A percentile compares a stretch with the other conserved stretches of the same genome.
Evolutionary conservation across 2,113 vertebrate species (phyloP).

Genomic region (Oxyura jamaicensis): DNA sequence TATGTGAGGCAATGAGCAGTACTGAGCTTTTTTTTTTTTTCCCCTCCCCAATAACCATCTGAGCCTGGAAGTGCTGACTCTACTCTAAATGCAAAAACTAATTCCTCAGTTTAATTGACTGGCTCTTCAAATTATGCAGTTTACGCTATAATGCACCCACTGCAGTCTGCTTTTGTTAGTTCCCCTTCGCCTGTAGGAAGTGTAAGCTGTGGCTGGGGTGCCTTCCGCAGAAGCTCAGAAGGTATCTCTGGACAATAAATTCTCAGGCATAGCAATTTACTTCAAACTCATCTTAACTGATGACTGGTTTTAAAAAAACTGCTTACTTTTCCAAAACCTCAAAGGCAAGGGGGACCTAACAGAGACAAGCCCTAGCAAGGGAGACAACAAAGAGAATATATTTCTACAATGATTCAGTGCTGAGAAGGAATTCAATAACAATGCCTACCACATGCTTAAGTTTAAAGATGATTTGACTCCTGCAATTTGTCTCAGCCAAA

Average conservation of each 20-base stretch:
- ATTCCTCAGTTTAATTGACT: not conserved
- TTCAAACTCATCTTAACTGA: not conserved
- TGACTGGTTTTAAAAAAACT: not conserved
- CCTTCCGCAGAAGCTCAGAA: not conserved
- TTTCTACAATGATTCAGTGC: not conserved
- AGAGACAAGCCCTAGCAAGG: not conserved
- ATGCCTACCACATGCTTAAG: not conserved
- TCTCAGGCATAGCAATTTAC: not conserved
- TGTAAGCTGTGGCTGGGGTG: not conserved
- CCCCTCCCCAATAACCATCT: not conserved
- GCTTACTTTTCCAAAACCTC: not conserved
- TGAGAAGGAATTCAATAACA: not conserved
- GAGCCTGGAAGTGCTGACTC: not conserved
- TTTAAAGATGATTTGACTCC: not conserved
- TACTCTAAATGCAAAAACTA: not conserved
- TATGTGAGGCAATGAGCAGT: not conserved
- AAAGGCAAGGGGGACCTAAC: not conserved
- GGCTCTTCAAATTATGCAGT: not conserved
- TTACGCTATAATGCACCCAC: accelerated
- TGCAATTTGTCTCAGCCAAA: not conserved
- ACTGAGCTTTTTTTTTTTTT: not conserved
- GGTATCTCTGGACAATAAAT: not conserved
- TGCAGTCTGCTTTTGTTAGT: not conserved
- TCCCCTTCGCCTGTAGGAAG: not conserved
- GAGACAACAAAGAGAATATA: not conserved